A percentile compares a stretch with the other conserved stretches of the same genome.
These are phyloP conservation scores for Thermophis baileyi DNA, from an alignment of 2,113 vertebrate species.

Conservation along the genomic window DNA sequence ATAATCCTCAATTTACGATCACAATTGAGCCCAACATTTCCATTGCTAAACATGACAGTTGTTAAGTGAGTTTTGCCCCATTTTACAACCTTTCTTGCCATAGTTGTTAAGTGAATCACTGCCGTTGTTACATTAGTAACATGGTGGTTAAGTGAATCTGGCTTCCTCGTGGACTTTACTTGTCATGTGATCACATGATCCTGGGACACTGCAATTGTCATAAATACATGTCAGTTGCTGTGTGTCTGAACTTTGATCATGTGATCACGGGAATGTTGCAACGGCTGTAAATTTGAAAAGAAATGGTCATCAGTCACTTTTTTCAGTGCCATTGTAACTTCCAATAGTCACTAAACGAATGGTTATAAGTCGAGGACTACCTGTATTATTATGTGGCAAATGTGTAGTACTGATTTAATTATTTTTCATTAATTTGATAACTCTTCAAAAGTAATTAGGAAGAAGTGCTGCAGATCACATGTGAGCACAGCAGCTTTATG, in stretches of 20 bases:
- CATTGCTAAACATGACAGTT: background rate
- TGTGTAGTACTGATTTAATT: background rate
- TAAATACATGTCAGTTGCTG: background rate
- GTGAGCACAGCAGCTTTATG: background rate
- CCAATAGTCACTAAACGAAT: background rate
- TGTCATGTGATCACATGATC: background rate
- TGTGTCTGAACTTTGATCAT: background rate
- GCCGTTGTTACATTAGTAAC: background rate
- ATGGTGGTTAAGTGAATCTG: background rate
- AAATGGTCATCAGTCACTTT: background rate
- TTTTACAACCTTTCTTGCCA: background rate
- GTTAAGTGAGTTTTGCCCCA: background rate
- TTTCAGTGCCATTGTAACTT: background rate
- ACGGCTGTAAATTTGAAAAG: background rate
- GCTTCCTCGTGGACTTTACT: background rate
- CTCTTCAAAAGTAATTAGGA: background rate
- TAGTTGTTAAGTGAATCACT: background rate
- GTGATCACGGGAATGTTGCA: background rate
- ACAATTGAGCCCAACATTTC: background rate
- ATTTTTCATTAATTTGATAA: background rate
- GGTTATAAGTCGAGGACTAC: background rate
- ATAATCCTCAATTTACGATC: background rate
- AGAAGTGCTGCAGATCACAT: background rate
- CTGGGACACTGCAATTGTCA: background rate
- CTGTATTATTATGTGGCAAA: constrained; percentile 1